These are phyloP conservation scores for Anolis apletophallus DNA, from an alignment of 2,797 vertebrate species.

Conservation along the genomic window DNA sequence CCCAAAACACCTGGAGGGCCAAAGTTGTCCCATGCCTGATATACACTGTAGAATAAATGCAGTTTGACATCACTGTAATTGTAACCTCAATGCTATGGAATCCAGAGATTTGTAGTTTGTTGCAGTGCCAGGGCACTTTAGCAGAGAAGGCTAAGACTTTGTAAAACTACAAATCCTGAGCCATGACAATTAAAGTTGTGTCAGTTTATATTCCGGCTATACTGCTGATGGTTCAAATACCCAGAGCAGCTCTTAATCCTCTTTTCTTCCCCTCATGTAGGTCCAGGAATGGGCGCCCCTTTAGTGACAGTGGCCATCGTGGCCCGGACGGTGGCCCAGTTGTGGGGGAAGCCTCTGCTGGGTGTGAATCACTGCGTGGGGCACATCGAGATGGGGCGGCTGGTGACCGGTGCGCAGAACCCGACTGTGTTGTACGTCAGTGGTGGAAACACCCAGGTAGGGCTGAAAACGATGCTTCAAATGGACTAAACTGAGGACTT, in stretches of 20 bases:
- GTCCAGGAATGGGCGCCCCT: conserved; percentile 93
- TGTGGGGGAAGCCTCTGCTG: conserved; percentile 90
- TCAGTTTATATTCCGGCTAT: too few relatives aligned
- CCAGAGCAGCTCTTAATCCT: neutral
- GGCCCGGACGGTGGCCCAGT: conserved; percentile 89
- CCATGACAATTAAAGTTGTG: too few relatives aligned
- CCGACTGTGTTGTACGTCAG: conserved; percentile 94
- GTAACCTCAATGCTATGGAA: too few relatives aligned
- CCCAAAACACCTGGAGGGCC: too few relatives aligned
- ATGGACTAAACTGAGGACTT: neutral
- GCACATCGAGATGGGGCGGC: conserved; percentile 95
- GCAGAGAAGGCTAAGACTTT: too few relatives aligned
- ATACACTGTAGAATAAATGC: too few relatives aligned
- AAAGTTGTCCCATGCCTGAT: too few relatives aligned
- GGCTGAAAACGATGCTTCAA: neutral
- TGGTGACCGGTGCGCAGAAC: conserved; percentile 87
- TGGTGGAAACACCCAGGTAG: conserved; percentile 94
- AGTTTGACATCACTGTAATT: too few relatives aligned
- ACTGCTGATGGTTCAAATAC: too few relatives aligned
- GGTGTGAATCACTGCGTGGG: conserved; percentile 95
- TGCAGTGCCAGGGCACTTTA: too few relatives aligned
- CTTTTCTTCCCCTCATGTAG: conserved; percentile 67
- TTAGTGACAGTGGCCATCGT: conserved; percentile 87
- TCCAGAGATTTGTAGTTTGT: too few relatives aligned
- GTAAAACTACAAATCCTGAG: too few relatives aligned